phyloP scores from a whole-genome alignment of 1,140 invertebrate genomes.

The Brevipalpus yothersi region DNA sequence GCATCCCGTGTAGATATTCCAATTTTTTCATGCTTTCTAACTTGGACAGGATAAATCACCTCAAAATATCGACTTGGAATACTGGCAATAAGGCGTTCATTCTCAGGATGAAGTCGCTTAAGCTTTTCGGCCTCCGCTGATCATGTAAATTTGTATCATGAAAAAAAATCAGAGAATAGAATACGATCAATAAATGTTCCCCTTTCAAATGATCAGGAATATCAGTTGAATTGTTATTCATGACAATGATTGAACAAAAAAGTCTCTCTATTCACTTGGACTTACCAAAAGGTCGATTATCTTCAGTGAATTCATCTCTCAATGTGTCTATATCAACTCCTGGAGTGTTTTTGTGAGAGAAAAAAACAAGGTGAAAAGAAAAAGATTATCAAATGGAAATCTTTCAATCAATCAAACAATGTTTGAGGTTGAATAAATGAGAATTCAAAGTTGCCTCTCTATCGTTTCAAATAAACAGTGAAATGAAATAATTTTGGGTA shows the following conservation, averaged over 20 bases:
- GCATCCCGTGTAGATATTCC: conserved; percentile 37
- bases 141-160: not conserved
- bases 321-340: not conserved
- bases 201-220: not conserved
- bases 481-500: too few relatives aligned
- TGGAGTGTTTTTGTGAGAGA: not conserved
- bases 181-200: not conserved
- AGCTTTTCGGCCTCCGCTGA: conserved; percentile 14
- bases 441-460: too few relatives aligned
- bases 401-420: too few relatives aligned
- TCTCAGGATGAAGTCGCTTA: conserved; percentile 25
- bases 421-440: too few relatives aligned
- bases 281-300: conserved; percentile 1
- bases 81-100: conserved; percentile 65
- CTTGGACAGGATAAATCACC: conserved; percentile 77
- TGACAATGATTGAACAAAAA: too few relatives aligned
- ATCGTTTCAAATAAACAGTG: too few relatives aligned
- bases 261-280: not conserved
- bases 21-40: conserved; percentile 80
- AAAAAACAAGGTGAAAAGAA: not conserved
- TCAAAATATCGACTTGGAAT: conserved; percentile 72
- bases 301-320: conserved; percentile 2
- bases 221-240: too few relatives aligned
- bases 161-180: not conserved
- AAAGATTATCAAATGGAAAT: not conserved